A percentile compares a stretch with the other conserved stretches of the same genome.
These are phyloP conservation scores for Phyllostomus discolor DNA, from an alignment of 2,113 vertebrate species.

Conservation along the genomic window DNA sequence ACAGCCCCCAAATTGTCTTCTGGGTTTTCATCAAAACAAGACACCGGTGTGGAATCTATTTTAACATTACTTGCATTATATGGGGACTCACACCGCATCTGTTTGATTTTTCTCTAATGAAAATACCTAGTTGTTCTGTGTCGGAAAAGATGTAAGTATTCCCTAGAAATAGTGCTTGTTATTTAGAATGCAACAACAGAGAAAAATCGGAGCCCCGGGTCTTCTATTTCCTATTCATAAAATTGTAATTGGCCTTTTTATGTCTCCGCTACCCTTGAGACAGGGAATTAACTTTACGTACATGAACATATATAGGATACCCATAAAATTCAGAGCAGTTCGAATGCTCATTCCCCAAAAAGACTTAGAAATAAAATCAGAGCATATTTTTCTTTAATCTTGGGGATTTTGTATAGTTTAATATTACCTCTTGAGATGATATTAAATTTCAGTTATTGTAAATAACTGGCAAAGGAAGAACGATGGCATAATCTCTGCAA, in stretches of 20 bases:
- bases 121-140: constrained; percentile 50
- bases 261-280: constrained; percentile 52
- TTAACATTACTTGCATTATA: constrained; percentile 45
- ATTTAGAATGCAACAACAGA: constrained; percentile 60
- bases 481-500: constrained; percentile 23
- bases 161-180: constrained; percentile 55
- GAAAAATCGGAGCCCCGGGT: constrained; percentile 39
- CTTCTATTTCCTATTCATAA: constrained; percentile 61
- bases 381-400: constrained; percentile 60
- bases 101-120: constrained; percentile 60
- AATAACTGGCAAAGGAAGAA: constrained; percentile 48
- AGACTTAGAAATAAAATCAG: constrained; percentile 59
- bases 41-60: constrained; percentile 55
- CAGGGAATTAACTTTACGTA: constrained; percentile 59
- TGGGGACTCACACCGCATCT: constrained; percentile 22
- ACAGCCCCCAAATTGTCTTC: constrained; percentile 52
- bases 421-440: constrained; percentile 51
- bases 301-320: constrained; percentile 23
- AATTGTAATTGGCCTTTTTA: constrained; percentile 64
- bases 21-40: constrained; percentile 50
- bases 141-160: constrained; percentile 32
- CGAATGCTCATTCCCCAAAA: constrained; percentile 35
- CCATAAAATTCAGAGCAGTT: constrained; percentile 55
- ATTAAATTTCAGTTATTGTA: constrained; percentile 58
- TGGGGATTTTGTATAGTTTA: constrained; percentile 32